A percentile compares a stretch with the other conserved stretches of the same genome.
These are phyloP conservation scores for Raja brachyura DNA, from an alignment of 2,113 vertebrate species.

Conservation along the genomic window DNA sequence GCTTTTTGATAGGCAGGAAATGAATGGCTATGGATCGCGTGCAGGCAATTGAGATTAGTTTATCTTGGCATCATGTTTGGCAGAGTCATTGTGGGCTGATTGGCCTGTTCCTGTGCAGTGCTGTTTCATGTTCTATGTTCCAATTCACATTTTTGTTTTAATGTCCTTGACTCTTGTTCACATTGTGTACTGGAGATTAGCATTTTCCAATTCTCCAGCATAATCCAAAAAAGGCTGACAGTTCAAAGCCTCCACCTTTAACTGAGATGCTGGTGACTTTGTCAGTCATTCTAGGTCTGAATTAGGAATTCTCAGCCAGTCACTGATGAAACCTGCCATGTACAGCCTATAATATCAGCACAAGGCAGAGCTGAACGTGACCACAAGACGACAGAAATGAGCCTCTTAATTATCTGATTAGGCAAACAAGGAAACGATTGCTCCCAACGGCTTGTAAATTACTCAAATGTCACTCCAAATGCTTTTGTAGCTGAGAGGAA, in stretches of 20 bases:
- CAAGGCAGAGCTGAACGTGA: background rate
- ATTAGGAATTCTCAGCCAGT: background rate
- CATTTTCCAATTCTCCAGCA: background rate
- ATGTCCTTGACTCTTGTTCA: background rate
- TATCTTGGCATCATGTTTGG: too few relatives aligned
- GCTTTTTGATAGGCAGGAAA: too few relatives aligned
- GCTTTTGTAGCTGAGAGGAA: background rate
- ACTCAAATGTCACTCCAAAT: background rate
- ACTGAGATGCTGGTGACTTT: background rate
- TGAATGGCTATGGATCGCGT: too few relatives aligned
- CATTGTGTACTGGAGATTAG: background rate
- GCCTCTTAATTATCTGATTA: slow-evolving; percentile 1
- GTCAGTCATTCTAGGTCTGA: background rate
- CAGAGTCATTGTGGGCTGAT: too few relatives aligned
- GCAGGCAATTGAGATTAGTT: too few relatives aligned
- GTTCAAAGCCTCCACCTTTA: background rate
- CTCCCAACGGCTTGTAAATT: background rate
- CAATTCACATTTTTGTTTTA: background rate
- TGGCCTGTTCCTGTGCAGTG: too few relatives aligned
- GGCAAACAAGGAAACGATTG: slow-evolving; percentile 9
- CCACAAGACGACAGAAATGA: background rate
- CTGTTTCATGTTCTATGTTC: too few relatives aligned
- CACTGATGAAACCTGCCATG: background rate
- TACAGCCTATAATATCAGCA: background rate
- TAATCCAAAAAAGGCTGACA: background rate